Conservation (phyloP, 2,113 vertebrate genomes). For the Lycaon pictus region DNA sequence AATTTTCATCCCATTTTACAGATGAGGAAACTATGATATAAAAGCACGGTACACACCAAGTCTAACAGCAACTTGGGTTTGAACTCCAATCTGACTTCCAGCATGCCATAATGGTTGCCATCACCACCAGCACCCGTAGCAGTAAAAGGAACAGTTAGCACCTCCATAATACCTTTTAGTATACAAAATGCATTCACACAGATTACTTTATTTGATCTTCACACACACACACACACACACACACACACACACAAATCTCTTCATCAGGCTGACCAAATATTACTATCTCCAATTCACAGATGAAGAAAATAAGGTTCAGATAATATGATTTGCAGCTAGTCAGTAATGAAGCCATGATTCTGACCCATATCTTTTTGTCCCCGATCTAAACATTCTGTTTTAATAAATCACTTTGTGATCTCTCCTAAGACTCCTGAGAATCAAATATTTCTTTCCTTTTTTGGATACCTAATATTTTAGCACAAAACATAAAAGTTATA, state of each 20-base stretch:
- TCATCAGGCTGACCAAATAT: not conserved
- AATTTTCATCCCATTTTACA: not conserved
- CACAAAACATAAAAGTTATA: constrained; percentile 59
- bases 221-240: not conserved
- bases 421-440: constrained; percentile 4
- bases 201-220: not conserved
- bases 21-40: not conserved
- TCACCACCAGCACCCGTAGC: not conserved
- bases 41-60: not conserved
- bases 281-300: not conserved
- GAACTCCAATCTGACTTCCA: not conserved
- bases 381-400: constrained; percentile 10
- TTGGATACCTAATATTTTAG: constrained; percentile 31
- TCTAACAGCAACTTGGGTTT: not conserved
- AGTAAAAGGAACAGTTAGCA: not conserved
- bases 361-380: not conserved
- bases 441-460: constrained; percentile 29
- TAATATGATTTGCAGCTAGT: not conserved
- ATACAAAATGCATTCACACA: not conserved
- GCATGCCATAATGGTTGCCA: not conserved
- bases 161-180: not conserved
- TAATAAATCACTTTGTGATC: not conserved
- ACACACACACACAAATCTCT: not conserved
- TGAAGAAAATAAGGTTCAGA: not conserved
- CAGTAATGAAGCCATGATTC: not conserved